phyloP scores from a whole-genome alignment of 2,113 vertebrate species.

The Peromyscus californicus region DNA sequence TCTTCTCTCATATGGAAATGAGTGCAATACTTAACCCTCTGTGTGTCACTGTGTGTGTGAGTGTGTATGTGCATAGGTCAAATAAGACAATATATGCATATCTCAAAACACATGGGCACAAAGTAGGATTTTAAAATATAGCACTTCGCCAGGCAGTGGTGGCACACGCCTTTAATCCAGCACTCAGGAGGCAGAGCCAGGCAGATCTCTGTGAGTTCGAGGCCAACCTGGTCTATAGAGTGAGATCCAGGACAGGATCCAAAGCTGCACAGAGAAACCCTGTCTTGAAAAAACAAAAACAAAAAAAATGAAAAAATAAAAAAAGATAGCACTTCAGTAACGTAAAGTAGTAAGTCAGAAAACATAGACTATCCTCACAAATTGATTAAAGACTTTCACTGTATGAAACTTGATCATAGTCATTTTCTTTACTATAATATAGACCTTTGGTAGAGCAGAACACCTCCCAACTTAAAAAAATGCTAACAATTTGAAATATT shows the following conservation, averaged over 20 bases:
- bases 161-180: too few relatives aligned
- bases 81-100: background rate
- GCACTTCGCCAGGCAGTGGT: too few relatives aligned
- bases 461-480: background rate
- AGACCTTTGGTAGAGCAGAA: background rate
- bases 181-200: too few relatives aligned
- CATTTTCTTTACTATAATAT: background rate
- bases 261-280: too few relatives aligned
- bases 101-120: background rate
- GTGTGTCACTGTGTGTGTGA: background rate
- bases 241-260: too few relatives aligned
- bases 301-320: too few relatives aligned
- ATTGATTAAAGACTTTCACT: background rate
- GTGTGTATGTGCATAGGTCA: background rate
- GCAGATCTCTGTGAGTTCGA: too few relatives aligned
- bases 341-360: background rate
- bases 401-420: background rate
- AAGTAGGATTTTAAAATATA: background rate
- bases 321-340: background rate
- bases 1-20: constrained; percentile 17
- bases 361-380: background rate
- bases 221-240: too few relatives aligned
- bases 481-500: background rate
- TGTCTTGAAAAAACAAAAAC: too few relatives aligned
- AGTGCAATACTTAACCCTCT: background rate